phyloP scores from a whole-genome alignment of 2,113 vertebrate species.

The Trematocara variabile region DNA sequence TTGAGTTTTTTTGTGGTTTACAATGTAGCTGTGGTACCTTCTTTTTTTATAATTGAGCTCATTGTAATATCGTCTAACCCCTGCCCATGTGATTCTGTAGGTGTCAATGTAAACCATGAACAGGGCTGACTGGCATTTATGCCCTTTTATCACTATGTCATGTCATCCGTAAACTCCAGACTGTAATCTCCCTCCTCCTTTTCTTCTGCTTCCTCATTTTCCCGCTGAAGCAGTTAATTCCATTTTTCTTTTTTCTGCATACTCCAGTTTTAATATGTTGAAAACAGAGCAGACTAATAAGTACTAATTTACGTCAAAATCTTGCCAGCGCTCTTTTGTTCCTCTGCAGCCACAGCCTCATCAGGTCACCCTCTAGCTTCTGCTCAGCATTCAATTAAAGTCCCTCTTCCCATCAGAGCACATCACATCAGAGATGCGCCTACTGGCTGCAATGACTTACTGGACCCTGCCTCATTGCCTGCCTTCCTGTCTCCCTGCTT shows the following conservation, averaged over 20 bases:
- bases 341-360: slow-evolving; percentile 29
- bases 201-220: slow-evolving; percentile 10
- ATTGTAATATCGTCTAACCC: neutral
- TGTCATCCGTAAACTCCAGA: slow-evolving; percentile 58
- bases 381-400: slow-evolving; percentile 61
- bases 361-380: slow-evolving; percentile 57
- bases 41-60: neutral
- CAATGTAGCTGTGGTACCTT: neutral
- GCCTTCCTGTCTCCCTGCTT: neutral
- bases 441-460: slow-evolving; percentile 33
- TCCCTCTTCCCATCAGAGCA: slow-evolving; percentile 60
- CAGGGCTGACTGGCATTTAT: slow-evolving; percentile 22
- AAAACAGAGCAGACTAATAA: slow-evolving; percentile 64
- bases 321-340: slow-evolving; percentile 28
- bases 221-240: slow-evolving; percentile 31
- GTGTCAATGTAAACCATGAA: neutral
- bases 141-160: slow-evolving; percentile 45
- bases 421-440: slow-evolving; percentile 65
- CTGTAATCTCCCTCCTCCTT: neutral
- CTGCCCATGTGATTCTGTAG: neutral
- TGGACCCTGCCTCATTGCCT: neutral
- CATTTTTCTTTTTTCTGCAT: slow-evolving; percentile 5
- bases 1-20: neutral
- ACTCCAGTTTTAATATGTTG: slow-evolving; percentile 46
- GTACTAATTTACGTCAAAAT: slow-evolving; percentile 61